phyloP scores from a whole-genome alignment of 1,140 invertebrate genomes.

The Lysiphlebus fabarum region DNA sequence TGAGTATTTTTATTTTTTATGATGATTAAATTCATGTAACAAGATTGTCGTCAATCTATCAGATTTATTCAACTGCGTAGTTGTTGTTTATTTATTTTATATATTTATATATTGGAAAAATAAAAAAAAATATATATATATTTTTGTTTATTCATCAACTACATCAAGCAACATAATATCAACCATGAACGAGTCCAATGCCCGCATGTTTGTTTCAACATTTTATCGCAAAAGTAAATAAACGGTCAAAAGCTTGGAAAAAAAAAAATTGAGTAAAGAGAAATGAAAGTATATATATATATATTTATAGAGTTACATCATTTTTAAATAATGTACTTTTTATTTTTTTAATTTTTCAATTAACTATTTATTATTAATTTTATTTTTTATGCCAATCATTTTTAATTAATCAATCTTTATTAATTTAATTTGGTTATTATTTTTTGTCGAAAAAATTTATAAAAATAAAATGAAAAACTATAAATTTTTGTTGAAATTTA shows the following conservation, averaged over 20 bases:
- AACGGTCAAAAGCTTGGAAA: slow-evolving; percentile 31
- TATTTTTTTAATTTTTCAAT: not conserved
- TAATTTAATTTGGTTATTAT: not conserved
- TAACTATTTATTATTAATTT: slow-evolving; percentile 4
- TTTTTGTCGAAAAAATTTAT: not conserved
- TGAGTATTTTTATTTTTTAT: slow-evolving; percentile 1
- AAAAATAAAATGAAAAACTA: slow-evolving; percentile 22
- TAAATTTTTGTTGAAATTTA: slow-evolving; percentile 4
- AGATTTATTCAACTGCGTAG: no score
- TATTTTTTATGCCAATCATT: not conserved
- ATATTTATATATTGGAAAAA: no score
- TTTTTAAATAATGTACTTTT: not conserved
- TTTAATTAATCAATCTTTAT: not conserved
- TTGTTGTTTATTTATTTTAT: slow-evolving; percentile 6
- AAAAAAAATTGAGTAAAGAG: not conserved
- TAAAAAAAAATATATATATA: not conserved
- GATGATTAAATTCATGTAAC: no score
- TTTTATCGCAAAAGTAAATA: slow-evolving; percentile 52
- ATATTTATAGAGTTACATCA: not conserved
- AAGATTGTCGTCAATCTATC: no score
- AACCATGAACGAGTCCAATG: slow-evolving; percentile 45
- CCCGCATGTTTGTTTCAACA: slow-evolving; percentile 48
- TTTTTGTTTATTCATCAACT: slow-evolving; percentile 23
- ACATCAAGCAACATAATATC: slow-evolving; percentile 32
- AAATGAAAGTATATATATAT: slow-evolving; percentile 15